A percentile compares a stretch with the other conserved stretches of the same genome.
Evolutionary conservation across 1,140 invertebrate species (phyloP).

Genomic region (Drosophila sechellia): DNA sequence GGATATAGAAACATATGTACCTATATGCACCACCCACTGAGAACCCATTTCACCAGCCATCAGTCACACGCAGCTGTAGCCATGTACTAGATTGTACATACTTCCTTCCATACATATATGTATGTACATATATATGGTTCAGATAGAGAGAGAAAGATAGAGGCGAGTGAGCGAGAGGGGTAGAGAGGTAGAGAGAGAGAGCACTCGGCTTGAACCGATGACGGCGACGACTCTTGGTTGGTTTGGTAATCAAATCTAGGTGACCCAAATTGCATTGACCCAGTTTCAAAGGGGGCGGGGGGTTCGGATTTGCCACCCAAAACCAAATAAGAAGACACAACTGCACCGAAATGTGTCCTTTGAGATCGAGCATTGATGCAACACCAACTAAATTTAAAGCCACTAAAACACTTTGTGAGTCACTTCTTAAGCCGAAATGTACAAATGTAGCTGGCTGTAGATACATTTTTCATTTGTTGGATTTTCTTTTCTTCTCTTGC

Average conservation of each 20-base stretch:
- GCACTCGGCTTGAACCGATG: slow-evolving; percentile 50
- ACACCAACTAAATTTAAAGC: slow-evolving; percentile 7
- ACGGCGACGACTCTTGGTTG: slow-evolving; percentile 43
- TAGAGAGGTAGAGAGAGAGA: slow-evolving; percentile 4
- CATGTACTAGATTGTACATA: slow-evolving; percentile 40
- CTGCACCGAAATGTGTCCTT: slow-evolving; percentile 50
- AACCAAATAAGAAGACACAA: slow-evolving; percentile 8
- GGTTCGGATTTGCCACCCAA: slow-evolving; percentile 10
- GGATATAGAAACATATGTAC: slow-evolving; percentile 32
- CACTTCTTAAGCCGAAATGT: background rate
- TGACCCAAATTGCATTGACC: slow-evolving; percentile 62
- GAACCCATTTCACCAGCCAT: slow-evolving; percentile 19
- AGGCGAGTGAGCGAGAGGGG: slow-evolving; percentile 17
- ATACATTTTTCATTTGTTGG: background rate
- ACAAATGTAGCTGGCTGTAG: too few relatives aligned
- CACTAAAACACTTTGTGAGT: background rate
- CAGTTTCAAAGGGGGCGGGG: slow-evolving; percentile 29
- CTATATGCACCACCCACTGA: slow-evolving; percentile 27
- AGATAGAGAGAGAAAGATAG: slow-evolving; percentile 24
- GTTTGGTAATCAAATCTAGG: slow-evolving; percentile 65
- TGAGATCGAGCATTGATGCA: slow-evolving; percentile 40
- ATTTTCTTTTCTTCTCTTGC: slow-evolving; percentile 3
- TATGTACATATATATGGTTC: slow-evolving; percentile 1
- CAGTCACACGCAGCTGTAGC: slow-evolving; percentile 38
- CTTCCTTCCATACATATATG: slow-evolving; percentile 1